Evolutionary conservation across 2,797 vertebrate species (phyloP), one percentile per base, ranked within the genome.

Genomic region (Macroramphosus scolopax): DNA sequence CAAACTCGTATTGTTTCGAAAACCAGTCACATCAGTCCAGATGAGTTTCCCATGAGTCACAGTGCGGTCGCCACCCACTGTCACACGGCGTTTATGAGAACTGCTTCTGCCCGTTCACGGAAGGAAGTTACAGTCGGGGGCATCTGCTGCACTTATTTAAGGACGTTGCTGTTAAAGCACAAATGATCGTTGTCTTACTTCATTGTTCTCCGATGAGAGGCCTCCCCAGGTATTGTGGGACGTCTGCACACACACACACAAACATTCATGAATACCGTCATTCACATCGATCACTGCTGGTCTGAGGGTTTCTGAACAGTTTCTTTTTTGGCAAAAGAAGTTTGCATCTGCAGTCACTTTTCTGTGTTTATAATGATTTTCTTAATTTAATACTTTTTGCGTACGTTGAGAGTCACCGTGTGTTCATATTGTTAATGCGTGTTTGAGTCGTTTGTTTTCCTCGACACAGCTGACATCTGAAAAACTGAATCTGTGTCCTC

Each of bases 11-110:
- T 28, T 8, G 2, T 46, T 30, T 39, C 32, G 41, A 4, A 9
- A 51, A 49, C 20, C 17, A n/a, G 18, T 38, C 43, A 64, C 35
- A 18, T 6, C 40, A 18, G 5, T 53, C 16, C 64, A 72, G 69
- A 57, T 60, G 68, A 75, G 60, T 73, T 77, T 79, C 78, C 76
- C 72, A 56, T 72, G 68, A 83, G 65, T 83, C 78, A 81, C 6
- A 1, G 2, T 37, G 65, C 4, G 20, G 35, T 52, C 47, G 41
- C 42, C 31, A 25, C 53, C 46, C 58, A 14, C 35, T 0, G 16
- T 3, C 14, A 1, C 9, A 2, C 38, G 14, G 39, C 9, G 1
- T 62, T 75, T 77, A 54, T 39, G 58, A 55, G 61, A 80, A 67
- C 17, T 32, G 40, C 56, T 15, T n/a, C 31, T 45, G 24, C 25